A percentile compares a stretch with the other conserved stretches of the same genome.
Evolutionary conservation across 2,113 vertebrate species (phyloP).

Genomic region (Gavia stellata): DNA sequence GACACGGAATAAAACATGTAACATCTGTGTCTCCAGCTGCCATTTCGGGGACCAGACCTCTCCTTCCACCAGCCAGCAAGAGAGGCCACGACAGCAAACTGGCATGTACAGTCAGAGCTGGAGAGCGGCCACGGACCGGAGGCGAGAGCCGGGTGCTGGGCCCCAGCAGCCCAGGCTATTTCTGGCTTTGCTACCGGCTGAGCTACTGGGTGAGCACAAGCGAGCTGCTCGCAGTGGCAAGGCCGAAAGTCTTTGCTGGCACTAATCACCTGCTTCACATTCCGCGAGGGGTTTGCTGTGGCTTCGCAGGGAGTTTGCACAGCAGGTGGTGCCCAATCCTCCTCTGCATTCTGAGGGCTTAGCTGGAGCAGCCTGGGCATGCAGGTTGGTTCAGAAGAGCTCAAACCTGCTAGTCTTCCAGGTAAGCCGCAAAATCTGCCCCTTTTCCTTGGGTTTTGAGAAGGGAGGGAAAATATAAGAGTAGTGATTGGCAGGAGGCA

Average conservation of each 20-base stretch:
- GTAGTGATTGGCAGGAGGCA: neutral
- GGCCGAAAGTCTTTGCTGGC: neutral
- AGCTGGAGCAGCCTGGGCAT: neutral
- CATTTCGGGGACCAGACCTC: neutral
- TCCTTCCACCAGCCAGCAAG: neutral
- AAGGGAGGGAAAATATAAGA: neutral
- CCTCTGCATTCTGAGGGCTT: neutral
- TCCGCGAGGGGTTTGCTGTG: neutral
- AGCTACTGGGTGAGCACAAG: neutral
- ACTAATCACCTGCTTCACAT: neutral
- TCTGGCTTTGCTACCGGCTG: neutral
- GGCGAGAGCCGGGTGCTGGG: neutral
- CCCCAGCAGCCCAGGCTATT: neutral
- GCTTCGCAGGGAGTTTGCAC: neutral
- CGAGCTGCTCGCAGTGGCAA: neutral
- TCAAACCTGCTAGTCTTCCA: neutral
- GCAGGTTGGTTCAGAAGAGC: neutral
- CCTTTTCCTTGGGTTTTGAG: neutral
- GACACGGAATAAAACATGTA: neutral
- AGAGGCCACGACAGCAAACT: neutral
- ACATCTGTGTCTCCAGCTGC: neutral
- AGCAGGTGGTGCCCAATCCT: neutral
- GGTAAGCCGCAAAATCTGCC: neutral
- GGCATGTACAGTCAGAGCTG: neutral
- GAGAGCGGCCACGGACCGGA: rapidly evolving